A percentile compares a stretch with the other conserved stretches of the same genome.
phyloP scores from a whole-genome alignment of 2,888 invertebrate genomes.

The Dione vanillae region DNA sequence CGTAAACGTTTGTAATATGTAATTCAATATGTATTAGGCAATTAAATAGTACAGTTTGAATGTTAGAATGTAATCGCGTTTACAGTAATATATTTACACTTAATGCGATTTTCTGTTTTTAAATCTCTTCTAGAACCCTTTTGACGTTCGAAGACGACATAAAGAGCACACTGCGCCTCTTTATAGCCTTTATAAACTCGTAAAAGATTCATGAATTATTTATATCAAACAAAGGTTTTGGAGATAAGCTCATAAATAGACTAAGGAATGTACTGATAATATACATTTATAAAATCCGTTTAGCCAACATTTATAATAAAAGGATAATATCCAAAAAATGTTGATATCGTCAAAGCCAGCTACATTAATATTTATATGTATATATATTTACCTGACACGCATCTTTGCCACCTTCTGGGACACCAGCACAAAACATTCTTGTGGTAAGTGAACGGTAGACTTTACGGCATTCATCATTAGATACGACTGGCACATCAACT shows the following conservation, averaged over 20 bases:
- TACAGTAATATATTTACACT: constrained; percentile 14
- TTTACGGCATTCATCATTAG: constrained; percentile 53
- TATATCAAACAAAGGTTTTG: constrained; percentile 26
- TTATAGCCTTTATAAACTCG: constrained; percentile 29
- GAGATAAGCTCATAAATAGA: constrained; percentile 28
- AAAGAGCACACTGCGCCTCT: constrained; percentile 26
- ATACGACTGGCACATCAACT: constrained; percentile 56
- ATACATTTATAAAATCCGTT: not conserved
- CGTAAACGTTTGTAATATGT: not conserved
- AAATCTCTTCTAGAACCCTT: constrained; percentile 29
- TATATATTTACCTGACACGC: constrained; percentile 69
- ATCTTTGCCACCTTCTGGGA: constrained; percentile 69
- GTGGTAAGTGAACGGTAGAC: constrained; percentile 57
- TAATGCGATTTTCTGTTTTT: constrained; percentile 16
- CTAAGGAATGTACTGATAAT: constrained; percentile 15
- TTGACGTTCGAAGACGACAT: constrained; percentile 25
- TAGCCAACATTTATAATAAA: not conserved
- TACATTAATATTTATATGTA: too few relatives aligned
- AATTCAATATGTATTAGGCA: not conserved
- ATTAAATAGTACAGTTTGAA: constrained; percentile 52
- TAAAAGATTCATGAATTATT: constrained; percentile 30
- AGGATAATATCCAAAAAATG: not conserved
- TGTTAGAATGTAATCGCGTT: constrained; percentile 46
- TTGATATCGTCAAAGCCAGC: too few relatives aligned
- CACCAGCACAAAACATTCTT: constrained; percentile 73